Evolutionary conservation across 1,140 invertebrate species (phyloP), one percentile per base, ranked within the genome.

Genomic region (Triops longicaudatus): DNA sequence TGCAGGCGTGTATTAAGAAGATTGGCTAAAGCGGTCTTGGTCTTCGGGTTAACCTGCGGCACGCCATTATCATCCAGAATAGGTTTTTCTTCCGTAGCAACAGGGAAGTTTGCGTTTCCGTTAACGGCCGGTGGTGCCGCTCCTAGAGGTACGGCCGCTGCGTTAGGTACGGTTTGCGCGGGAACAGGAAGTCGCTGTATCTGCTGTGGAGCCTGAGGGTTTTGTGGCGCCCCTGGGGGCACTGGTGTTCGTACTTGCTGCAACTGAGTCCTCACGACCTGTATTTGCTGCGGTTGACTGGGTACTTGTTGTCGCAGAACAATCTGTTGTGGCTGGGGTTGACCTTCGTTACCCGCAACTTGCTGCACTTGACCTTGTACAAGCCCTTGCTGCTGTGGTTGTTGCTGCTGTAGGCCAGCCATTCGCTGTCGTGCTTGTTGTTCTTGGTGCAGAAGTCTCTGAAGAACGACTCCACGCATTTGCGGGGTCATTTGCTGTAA

Each of bases 21-120:
- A 84, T 97, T 96, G 9, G 96, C 95, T 26, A 98, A 85, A 0
- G 96, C 96, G 1, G 95, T 97, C 87, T 98, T 98, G 7, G 96
- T 97, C 84, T 96, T 96, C 0, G 93, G 89, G 82, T 94, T 95
- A 42, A 96, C 92, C 41, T 79, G 81, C 50, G 43, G 44, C 73
- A 79, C 63, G 72, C 42, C 71, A 27, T 42, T 76, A n/a, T 81
- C 77, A 72, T 77, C 76, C 41, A 43, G 74, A 63, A 72, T 75
- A 27, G 73, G 79, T 37, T 75, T 73, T 73, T 77, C 72, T 71
- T 76, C 79, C 26, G n/a, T 22, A n/a, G 71, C 11, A 12, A 11
- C 74, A 12, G 71, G 41, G 27, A 50, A 26, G 73, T 63, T 63
- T 5, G 71, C 26, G 44, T 44, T 12, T 41, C 26, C 22, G 31